Evolutionary conservation across 2,797 vertebrate genomes (phyloP), one percentile per base, ranked within the genome.

Genomic region (Betta splendens): DNA sequence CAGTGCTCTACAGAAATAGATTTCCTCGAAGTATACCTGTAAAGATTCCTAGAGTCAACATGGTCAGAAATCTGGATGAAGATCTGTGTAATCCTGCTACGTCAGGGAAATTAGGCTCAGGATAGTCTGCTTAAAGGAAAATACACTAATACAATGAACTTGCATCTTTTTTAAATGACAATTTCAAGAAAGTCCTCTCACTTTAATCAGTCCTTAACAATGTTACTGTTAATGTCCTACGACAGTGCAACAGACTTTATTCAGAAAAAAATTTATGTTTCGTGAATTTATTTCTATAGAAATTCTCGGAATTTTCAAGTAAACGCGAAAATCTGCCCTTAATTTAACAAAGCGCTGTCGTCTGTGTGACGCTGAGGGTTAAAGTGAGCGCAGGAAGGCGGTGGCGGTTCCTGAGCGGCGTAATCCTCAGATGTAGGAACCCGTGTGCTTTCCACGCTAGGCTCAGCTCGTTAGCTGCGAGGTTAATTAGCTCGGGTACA

Each of bases 1-100:
- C 71, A 67, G 23, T 33, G 5, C 29, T 28, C 17, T 26, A 48
- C 77, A 59, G 63, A 50, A 81, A 83, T 81, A 85, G 79, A 71
- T 15, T 39, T n/a, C 46, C n/a, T 15, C 33, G 32, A n/a, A 2
- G 13, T 33, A 15, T 3, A 13, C 54, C 47, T 52, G n/a, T 3
- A 21, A 40, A 51, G 64, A 61, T 15, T 56, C 28, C 20, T 3
- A 15, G 16, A 3, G 42, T 16, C 15, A 40, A 44, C 32, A 7
- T 10, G 10, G 25, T 18, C 22, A 37, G 35, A 56, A 56, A 47
- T 36, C 46, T 47, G 42, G 25, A 39, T 4, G 44, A 9, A 35
- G 53, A 56, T 53, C 36, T 8, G 10, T 7, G 59, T 83, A 88
- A 86, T 85, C 76, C 72, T 21, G 45, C 28, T 5, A 1, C 49